Conservation (phyloP, 2,113 vertebrate species). For the Paratilapia polleni region DNA sequence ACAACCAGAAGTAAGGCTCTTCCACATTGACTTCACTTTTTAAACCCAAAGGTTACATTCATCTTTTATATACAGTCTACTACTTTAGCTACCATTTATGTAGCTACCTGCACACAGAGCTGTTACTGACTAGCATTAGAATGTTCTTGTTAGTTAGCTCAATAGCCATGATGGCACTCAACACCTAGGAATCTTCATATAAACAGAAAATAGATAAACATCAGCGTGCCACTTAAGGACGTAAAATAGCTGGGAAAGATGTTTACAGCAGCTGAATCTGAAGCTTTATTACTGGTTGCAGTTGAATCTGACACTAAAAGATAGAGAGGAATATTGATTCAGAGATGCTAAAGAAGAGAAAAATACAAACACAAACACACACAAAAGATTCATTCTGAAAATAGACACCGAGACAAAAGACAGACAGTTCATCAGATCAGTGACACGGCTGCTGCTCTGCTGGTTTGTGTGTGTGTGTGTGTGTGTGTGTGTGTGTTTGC, state of each 20-base stretch:
- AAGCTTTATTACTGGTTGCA: neutral
- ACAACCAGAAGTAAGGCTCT: too few species aligned
- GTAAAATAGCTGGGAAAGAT: neutral
- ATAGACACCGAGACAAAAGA: neutral
- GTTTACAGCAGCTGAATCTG: neutral
- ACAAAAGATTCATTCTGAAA: neutral
- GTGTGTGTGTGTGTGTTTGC: neutral
- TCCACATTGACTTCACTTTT: too few species aligned
- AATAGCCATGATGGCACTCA: neutral
- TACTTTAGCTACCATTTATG: neutral
- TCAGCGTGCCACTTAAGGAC: neutral
- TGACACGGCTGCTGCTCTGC: neutral
- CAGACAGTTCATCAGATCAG: conserved; percentile 24
- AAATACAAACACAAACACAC: neutral
- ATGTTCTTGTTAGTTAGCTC: neutral
- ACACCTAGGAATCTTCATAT: neutral
- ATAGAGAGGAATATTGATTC: neutral
- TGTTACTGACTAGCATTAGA: too few species aligned
- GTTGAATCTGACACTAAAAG: neutral
- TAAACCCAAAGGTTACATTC: neutral
- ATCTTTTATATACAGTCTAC: neutral
- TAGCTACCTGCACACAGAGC: neutral
- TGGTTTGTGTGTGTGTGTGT: neutral
- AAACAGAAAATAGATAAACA: neutral
- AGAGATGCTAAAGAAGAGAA: neutral